Evolutionary conservation across 2,888 invertebrate genomes (phyloP), one percentile per base, ranked within the genome.

Genomic region (Xiphydria camelus): DNA sequence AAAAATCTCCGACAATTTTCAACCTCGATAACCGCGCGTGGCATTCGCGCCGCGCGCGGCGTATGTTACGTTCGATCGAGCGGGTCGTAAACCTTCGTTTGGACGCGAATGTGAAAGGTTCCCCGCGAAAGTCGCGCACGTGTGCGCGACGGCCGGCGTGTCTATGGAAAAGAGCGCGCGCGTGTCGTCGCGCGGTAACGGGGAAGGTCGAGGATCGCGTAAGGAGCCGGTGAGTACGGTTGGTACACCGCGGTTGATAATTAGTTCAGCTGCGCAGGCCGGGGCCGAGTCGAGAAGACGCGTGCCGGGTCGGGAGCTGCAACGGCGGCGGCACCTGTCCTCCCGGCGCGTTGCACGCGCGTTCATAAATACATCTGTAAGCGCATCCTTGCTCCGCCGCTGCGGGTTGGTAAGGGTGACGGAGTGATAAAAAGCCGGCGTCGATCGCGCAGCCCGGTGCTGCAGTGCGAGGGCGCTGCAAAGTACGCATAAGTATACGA

Each of bases 181-280:
- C n/a, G n/a, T n/a, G n/a, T n/a, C n/a, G n/a, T n/a, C n/a, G n/a
- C n/a, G n/a, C n/a, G n/a, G n/a, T n/a, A 1, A 6, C n/a, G 29
- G 4, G 29, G 1, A 5, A 29, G 29, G 29, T 3, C 2, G 12
- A 29, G 14, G 12, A 29, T 29, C 29, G n/a, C n/a, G 12, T 29
- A 29, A 29, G 29, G 29, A n/a, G n/a, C n/a, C 15, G 12, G 29
- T 29, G 15, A 29, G 29, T 29, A 7, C 12, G 29, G 29, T 29
- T 29, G 9, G 29, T 29, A 29, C n/a, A 2, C 12, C 47, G 42
- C 43, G 47, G 36, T 54, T 41, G 49, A 51, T 61, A 64, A 64
- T 62, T 62, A 61, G 61, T 49, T 59, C 60, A 59, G 62, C 61
- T 61, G 64, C n/a, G n/a, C 43, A 31, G 43, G 29, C 56, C 48